Base-by-base conservation (phyloP, 2,888 invertebrate species). In the Parnassius smintheus region DNA sequence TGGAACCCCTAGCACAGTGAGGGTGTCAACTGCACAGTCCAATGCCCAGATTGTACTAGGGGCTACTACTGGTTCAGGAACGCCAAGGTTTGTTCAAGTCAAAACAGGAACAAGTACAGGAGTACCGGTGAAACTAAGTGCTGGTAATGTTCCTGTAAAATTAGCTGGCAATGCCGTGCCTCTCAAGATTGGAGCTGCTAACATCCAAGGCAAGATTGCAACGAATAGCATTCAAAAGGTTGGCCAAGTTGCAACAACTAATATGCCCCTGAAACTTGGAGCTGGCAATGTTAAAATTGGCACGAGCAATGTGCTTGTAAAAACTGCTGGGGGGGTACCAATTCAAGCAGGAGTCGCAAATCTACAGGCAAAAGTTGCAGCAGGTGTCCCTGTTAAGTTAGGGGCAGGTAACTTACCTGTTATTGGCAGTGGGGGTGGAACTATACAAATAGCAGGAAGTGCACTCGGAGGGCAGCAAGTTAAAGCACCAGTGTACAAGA, bases 401-500 rank as follows among this genome's bases (percentile, higher is more conserved):
- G 85, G 90, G 53, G 77, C 85, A 4, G 84, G 84, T 48, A 85
- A 80, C 62, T 63, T 89, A 61, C 91, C 90, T 0, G 86, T 90
- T 2, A 83, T 88, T 60, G 79, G 85, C 18, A 83, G 85, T 69
- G 79, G 83, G 51, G 85, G 88, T 1, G 87, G 87, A 9, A 68
- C 86, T 11, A 83, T 88, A 58, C 88, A 88, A 70, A 82, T 88
- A 10, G 82, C 89, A 2, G 76, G 85, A 67, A 72, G 84, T 54
- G 73, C 86, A 48, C 72, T 83, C 2, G 74, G 76, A 1, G 88
- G 88, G 0, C 83, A 88, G 63, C 86, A 85, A 58, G 77, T 82
- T 51, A 91, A 92, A 72, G 80, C 90, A 22, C 92, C 92, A 0
- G 86, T 92, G 1, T 92, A 92, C 74, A 92, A 92, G 75, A 92